A percentile compares a stretch with the other conserved stretches of the same genome.
Evolutionary conservation across 1,140 invertebrate genomes (phyloP).

Genomic region (Drosophila sproati): DNA sequence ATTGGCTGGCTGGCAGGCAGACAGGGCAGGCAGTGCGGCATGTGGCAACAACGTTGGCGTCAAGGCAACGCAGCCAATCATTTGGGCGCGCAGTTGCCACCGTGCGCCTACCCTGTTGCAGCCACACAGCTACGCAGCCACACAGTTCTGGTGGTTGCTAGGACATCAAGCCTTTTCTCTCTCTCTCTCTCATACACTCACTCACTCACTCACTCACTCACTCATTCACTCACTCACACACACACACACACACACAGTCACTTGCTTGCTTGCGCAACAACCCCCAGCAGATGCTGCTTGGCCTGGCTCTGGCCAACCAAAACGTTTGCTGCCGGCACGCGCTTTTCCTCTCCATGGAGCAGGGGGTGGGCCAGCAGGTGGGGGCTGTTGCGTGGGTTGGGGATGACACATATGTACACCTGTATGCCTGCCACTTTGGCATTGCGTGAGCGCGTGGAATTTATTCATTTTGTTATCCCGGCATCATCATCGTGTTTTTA

Average conservation of each 20-base stretch:
- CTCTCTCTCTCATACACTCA: constrained; percentile 20
- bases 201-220: constrained; percentile 33
- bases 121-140: constrained; percentile 34
- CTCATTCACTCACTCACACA: constrained; percentile 3
- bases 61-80: constrained; percentile 80
- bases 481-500: constrained; percentile 16
- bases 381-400: neutral
- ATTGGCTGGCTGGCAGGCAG: constrained; percentile 17
- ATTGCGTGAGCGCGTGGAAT: constrained; percentile 23
- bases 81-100: constrained; percentile 38
- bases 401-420: constrained; percentile 16
- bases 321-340: constrained; percentile 68
- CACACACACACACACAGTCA: constrained; percentile 3
- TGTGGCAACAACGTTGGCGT: constrained; percentile 53
- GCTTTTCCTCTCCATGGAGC: constrained; percentile 12
- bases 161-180: constrained; percentile 34
- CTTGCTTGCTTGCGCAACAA: constrained; percentile 37
- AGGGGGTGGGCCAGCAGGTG: neutral
- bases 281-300: constrained; percentile 67
- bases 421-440: constrained; percentile 17
- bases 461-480: constrained; percentile 41
- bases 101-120: constrained; percentile 37
- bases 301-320: constrained; percentile 70
- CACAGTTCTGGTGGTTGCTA: constrained; percentile 65
- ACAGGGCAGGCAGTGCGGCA: constrained; percentile 23